Evolutionary conservation across 2,888 invertebrate genomes (phyloP), one percentile per base, ranked within the genome.

Genomic region (Oscheius onirici): DNA sequence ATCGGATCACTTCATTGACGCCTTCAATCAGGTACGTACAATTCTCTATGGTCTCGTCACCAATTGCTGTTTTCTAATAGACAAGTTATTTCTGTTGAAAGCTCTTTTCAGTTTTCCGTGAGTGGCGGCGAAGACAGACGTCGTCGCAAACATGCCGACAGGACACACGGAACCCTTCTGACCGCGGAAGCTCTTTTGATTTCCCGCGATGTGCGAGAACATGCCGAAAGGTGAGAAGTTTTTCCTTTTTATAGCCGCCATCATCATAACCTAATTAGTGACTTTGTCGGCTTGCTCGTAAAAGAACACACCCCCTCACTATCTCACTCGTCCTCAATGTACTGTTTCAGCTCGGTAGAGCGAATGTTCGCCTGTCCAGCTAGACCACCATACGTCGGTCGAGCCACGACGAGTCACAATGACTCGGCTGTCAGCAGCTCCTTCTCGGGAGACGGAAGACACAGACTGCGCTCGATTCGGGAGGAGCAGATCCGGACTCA

Each of bases 381-480:
- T 40, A 81, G 79, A 22, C 78, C 76, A 22, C 83, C 83, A 2
- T 85, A 85, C 71, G 81, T 83, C 10, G 84, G 84, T 71, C 77
- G 81, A 40, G 81, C 85, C 11, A 84, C 83, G 10, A 82, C 85
- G 11, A 80, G 80, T 40, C 81, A 85, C 34, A 83, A 85, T 61
- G 84, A 85, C 69, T 82, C 82, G 10, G 83, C 85, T 0, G 84
- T 84, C 10, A 82, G 82, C 40, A 84, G 84, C 3, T 80, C 82
- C 15, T 85, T 85, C 68, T 84, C 84, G 17, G 77, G 79, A 22
- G 83, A 84, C 24, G 67, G 77, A 24, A 66, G 46, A 40, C 68
- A 44, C 17, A 40, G 68, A 17, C 28, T 81, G 10, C 68, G 77
- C 10, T 70, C 72, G 40, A 70, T 80, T n/a, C 67, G 75, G 13